These are phyloP conservation scores for Polymixis lichenea DNA, from an alignment of 2,888 invertebrate species.

Conservation along the genomic window DNA sequence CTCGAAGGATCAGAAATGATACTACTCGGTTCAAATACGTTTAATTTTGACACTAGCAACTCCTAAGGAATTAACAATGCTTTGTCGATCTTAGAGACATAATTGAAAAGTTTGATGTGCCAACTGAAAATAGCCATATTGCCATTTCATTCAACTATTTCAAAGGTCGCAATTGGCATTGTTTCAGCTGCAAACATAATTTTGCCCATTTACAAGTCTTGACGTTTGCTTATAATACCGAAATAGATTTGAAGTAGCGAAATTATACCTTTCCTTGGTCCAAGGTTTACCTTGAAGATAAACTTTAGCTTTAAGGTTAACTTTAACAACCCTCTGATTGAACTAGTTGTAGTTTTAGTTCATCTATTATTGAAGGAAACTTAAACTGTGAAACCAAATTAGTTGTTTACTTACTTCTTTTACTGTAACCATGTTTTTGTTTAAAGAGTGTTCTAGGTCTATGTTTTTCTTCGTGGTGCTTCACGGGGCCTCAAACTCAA, in stretches of 20 bases:
- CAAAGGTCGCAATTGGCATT: conserved; percentile 23
- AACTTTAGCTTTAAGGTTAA: conserved; percentile 36
- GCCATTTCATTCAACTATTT: conserved; percentile 25
- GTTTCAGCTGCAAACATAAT: conserved; percentile 36
- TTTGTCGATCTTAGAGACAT: neutral
- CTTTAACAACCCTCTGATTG: conserved; percentile 25
- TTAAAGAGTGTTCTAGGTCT: neutral
- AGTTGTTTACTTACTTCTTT: neutral
- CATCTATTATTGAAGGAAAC: conserved; percentile 7
- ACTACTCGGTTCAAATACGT: neutral
- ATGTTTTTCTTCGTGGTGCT: too few relatives aligned
- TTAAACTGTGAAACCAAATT: neutral
- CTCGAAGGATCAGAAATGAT: neutral
- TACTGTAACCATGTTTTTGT: neutral
- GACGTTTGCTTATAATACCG: conserved; percentile 21
- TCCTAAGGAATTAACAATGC: neutral
- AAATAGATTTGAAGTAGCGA: conserved; percentile 44
- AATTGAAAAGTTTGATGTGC: neutral
- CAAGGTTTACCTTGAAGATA: conserved; percentile 45
- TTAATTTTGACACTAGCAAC: neutral
- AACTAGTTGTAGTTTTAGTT: conserved; percentile 13
- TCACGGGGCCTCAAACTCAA: too few relatives aligned
- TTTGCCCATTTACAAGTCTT: conserved; percentile 29
- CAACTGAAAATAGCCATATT: neutral
- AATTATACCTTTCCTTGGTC: conserved; percentile 38